These are phyloP conservation scores for Aphrophora alni DNA, from an alignment of 2,888 invertebrate genomes.

Conservation along the genomic window DNA sequence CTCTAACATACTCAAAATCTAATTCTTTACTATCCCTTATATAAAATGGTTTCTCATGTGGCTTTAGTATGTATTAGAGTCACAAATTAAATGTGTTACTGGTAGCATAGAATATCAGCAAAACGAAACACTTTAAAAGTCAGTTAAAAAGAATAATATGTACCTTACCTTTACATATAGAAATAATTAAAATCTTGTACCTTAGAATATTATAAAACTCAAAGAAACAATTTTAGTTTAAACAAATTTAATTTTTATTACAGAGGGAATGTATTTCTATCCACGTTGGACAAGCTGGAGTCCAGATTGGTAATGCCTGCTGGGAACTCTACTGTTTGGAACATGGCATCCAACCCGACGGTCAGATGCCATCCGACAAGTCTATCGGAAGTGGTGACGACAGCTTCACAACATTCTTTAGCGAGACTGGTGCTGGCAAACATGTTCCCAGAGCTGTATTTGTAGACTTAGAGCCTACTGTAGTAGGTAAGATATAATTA, in stretches of 20 bases:
- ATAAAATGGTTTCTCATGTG: too few species aligned
- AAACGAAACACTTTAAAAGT: too few species aligned
- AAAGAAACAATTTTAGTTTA: too few species aligned
- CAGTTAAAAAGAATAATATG: too few species aligned
- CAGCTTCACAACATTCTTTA: conserved; percentile 60
- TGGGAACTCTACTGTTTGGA: conserved; percentile 57
- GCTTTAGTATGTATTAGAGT: too few species aligned
- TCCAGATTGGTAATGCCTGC: conserved; percentile 57
- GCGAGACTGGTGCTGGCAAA: conserved; percentile 66
- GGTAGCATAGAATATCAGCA: too few species aligned
- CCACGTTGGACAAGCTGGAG: conserved; percentile 59
- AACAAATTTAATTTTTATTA: conserved; percentile 20
- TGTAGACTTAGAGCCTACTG: conserved; percentile 68
- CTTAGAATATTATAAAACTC: too few species aligned
- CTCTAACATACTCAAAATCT: too few species aligned
- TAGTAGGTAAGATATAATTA: conserved; percentile 61
- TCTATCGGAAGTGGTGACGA: conserved; percentile 58
- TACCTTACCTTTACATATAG: too few species aligned
- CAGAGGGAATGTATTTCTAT: conserved; percentile 58
- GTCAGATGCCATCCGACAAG: conserved; percentile 63
- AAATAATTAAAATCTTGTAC: too few species aligned
- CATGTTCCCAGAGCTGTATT: conserved; percentile 66
- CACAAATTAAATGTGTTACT: too few species aligned
- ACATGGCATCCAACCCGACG: conserved; percentile 60
- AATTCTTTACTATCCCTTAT: too few species aligned